Conservation (phyloP, 2,797 vertebrate species). For the Cossypha caffra region DNA sequence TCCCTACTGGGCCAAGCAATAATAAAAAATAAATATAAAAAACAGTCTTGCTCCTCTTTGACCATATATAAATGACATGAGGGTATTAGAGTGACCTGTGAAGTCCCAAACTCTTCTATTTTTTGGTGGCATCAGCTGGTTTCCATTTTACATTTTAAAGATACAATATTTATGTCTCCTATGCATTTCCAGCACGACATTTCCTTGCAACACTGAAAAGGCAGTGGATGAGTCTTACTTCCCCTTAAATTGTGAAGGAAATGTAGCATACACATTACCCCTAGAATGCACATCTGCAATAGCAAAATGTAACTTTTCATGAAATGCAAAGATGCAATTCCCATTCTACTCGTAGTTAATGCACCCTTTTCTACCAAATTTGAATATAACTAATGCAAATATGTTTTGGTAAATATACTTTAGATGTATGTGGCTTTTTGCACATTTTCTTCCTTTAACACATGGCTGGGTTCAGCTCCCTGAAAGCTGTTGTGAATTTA, state of each 20-base stretch:
- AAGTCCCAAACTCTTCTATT: neutral
- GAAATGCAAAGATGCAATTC: neutral
- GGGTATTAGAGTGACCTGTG: neutral
- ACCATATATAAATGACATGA: neutral
- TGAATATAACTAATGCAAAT: neutral
- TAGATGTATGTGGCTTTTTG: neutral
- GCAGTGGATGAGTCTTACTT: neutral
- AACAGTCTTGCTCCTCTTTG: neutral
- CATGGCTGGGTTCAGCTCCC: neutral
- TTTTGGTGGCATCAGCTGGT: neutral
- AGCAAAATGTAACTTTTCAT: neutral
- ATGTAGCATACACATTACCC: accelerated
- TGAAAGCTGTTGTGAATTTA: neutral
- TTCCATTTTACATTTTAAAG: neutral
- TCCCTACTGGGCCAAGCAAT: neutral
- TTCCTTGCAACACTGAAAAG: neutral
- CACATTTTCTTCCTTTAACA: neutral
- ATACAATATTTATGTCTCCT: neutral
- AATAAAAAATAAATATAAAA: neutral
- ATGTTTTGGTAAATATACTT: neutral
- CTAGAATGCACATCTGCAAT: neutral
- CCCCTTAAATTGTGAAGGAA: neutral
- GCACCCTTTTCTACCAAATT: neutral
- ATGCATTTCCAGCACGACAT: neutral
- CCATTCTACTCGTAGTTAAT: neutral